Evolutionary conservation across 2,888 invertebrate genomes (phyloP).

Genomic region (Corbicula japonica): DNA sequence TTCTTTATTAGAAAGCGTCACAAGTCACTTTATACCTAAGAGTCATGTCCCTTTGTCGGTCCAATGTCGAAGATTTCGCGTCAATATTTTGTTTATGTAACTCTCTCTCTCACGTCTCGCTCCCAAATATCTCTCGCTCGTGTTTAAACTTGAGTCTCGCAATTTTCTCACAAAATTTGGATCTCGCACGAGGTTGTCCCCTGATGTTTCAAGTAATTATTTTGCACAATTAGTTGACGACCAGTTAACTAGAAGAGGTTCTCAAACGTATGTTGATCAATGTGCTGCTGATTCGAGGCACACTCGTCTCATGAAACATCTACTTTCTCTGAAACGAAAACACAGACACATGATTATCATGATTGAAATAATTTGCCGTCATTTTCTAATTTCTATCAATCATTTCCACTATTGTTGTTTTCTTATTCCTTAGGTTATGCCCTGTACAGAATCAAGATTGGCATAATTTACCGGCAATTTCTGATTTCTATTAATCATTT

Average conservation of each 20-base stretch:
- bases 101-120: slow-evolving; percentile 31
- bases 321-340: slow-evolving; percentile 19
- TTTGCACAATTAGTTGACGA: slow-evolving; percentile 8
- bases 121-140: slow-evolving; percentile 26
- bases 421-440: too few species aligned
- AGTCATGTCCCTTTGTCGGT: slow-evolving; percentile 1
- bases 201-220: slow-evolving; percentile 12
- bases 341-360: neutral
- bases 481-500: too few species aligned
- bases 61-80: neutral
- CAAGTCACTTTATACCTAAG: neutral
- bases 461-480: too few species aligned
- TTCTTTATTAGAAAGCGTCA: too few species aligned
- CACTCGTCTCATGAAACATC: neutral
- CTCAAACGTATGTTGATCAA: slow-evolving; percentile 3
- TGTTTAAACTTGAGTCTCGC: slow-evolving; percentile 13
- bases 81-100: slow-evolving; percentile 15
- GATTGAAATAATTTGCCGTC: neutral
- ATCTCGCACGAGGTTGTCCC: too few species aligned
- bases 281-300: neutral
- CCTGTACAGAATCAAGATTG: too few species aligned
- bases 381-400: too few species aligned
- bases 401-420: too few species aligned
- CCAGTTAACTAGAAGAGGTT: slow-evolving; percentile 22
- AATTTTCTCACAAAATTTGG: slow-evolving; percentile 25